Evolutionary conservation across 2,888 invertebrate genomes (phyloP).

Genomic region (Apodemia duryi): DNA sequence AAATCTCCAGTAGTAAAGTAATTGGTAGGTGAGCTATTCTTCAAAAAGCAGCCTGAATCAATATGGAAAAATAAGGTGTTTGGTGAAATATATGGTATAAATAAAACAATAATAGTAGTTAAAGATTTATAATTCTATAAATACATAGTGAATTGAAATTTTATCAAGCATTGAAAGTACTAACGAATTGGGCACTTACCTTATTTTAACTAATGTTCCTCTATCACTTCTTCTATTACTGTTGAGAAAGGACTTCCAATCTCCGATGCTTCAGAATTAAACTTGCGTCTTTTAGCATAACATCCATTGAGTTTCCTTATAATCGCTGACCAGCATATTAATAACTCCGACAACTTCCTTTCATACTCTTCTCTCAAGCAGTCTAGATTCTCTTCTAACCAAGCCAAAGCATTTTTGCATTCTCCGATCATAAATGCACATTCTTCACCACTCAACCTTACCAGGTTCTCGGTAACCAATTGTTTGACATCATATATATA

Average conservation of each 20-base stretch:
- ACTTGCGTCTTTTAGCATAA: slow-evolving; percentile 43
- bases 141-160: too few species aligned
- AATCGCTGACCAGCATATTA: slow-evolving; percentile 45
- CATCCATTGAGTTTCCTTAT: slow-evolving; percentile 41
- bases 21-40: too few species aligned
- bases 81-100: too few species aligned
- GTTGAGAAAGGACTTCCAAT: slow-evolving; percentile 24
- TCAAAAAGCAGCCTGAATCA: too few species aligned
- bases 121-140: too few species aligned
- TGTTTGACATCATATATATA: slow-evolving; percentile 53
- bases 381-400: slow-evolving; percentile 51
- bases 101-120: too few species aligned
- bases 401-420: slow-evolving; percentile 44
- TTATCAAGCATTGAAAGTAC: too few species aligned
- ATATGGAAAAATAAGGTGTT: too few species aligned
- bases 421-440: slow-evolving; percentile 43
- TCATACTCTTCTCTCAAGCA: slow-evolving; percentile 53
- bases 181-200: slow-evolving; percentile 5
- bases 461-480: slow-evolving; percentile 40
- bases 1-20: too few species aligned
- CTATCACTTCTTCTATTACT: slow-evolving; percentile 34
- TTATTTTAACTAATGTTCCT: background rate
- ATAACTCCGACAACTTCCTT: slow-evolving; percentile 49
- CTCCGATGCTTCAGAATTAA: slow-evolving; percentile 34
- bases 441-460: slow-evolving; percentile 41